Percentiles rank a stretch among this genome's conserved stretches.
Conservation (phyloP, 1,140 invertebrate genomes). For the Procambarus clarkii region DNA sequence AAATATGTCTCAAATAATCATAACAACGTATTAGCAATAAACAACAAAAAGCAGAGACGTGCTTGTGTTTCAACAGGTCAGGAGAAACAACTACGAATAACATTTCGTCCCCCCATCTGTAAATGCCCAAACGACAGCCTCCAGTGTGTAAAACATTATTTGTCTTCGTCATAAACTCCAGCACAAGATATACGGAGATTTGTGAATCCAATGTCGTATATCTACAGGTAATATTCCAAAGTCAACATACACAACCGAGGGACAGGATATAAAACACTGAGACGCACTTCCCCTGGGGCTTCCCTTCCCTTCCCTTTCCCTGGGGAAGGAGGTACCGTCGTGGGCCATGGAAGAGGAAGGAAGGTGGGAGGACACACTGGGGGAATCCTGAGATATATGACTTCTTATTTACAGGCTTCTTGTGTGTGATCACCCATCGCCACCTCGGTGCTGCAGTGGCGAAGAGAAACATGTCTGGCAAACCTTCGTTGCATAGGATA, state of each 20-base stretch:
- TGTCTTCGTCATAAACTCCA: too few relatives aligned
- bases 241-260: not conserved
- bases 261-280: not conserved
- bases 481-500: not conserved
- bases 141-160: too few relatives aligned
- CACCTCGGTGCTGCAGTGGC: not conserved
- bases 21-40: too few relatives aligned
- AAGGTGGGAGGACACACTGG: not conserved
- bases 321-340: not conserved
- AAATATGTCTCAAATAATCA: too few relatives aligned
- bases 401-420: not conserved
- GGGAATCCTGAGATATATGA: not conserved
- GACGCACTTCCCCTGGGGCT: too few relatives aligned
- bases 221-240: not conserved
- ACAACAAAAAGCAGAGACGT: too few relatives aligned
- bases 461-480: not conserved
- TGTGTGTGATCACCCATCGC: not conserved
- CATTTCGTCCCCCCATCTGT: too few relatives aligned
- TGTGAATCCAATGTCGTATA: not conserved
- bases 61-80: too few relatives aligned
- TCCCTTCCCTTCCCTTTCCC: too few relatives aligned
- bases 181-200: not conserved
- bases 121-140: too few relatives aligned
- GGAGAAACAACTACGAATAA: too few relatives aligned
- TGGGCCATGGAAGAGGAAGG: not conserved